Conservation (phyloP, 2,888 invertebrate species). For the Lobophora halterata region DNA sequence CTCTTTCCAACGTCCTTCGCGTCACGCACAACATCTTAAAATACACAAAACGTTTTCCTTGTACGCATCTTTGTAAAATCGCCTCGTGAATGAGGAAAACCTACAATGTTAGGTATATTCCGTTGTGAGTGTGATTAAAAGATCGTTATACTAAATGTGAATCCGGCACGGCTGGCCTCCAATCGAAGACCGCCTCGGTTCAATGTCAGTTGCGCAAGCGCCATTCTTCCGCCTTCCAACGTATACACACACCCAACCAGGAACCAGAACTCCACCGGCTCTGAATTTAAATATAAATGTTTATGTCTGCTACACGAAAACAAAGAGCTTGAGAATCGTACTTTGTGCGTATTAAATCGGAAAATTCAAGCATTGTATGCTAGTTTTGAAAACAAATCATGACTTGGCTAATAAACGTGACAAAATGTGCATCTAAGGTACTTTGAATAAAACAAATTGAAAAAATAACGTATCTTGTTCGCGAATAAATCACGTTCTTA, state of each 20-base stretch:
- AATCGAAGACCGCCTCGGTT: constrained; percentile 62
- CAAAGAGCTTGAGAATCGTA: constrained; percentile 1
- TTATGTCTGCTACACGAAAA: constrained; percentile 1
- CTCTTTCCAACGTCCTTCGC: constrained; percentile 48
- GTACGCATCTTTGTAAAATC: constrained; percentile 25
- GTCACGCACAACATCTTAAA: too few species aligned
- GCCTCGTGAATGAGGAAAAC: constrained; percentile 40
- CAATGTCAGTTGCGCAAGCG: constrained; percentile 80
- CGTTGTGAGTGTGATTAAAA: constrained; percentile 46
- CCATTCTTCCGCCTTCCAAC: constrained; percentile 69
- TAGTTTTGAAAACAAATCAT: too few species aligned
- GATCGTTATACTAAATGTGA: constrained; percentile 54
- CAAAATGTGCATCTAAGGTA: constrained; percentile 1
- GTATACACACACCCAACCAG: constrained; percentile 55
- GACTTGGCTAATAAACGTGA: constrained; percentile 10
- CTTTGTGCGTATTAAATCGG: neutral
- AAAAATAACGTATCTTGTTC: constrained; percentile 16
- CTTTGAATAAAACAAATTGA: constrained; percentile 23
- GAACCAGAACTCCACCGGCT: constrained; percentile 60
- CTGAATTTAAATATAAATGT: constrained; percentile 57
- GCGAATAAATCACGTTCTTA: constrained; percentile 28
- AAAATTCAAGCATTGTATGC: too few species aligned
- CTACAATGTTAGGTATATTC: constrained; percentile 13
- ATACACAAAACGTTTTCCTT: too few species aligned
- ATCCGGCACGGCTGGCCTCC: constrained; percentile 67